A percentile compares a stretch with the other conserved stretches of the same genome.
Evolutionary conservation across 2,113 vertebrate species (phyloP).

Genomic region (Pteropus alecto): DNA sequence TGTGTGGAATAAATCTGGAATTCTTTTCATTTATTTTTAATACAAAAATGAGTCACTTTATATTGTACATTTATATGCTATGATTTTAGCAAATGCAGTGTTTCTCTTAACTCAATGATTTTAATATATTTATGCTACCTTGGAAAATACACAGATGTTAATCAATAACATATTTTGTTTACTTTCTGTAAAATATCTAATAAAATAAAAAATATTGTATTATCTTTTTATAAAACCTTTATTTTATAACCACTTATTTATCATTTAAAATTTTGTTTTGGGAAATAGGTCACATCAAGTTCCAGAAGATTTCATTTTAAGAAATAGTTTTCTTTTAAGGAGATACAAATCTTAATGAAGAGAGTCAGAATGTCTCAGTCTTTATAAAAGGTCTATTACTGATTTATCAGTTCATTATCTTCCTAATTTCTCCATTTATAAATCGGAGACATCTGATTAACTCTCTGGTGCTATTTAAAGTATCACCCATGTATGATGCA

Average conservation of each 20-base stretch:
- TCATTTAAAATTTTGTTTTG: slow-evolving; percentile 73
- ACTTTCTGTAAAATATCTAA: slow-evolving; percentile 33
- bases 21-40: neutral
- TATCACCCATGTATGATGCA: slow-evolving; percentile 71
- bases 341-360: slow-evolving; percentile 84
- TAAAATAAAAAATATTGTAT: slow-evolving; percentile 53
- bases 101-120: neutral
- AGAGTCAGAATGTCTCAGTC: slow-evolving; percentile 81
- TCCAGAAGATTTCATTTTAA: slow-evolving; percentile 74
- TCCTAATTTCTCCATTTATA: slow-evolving; percentile 84
- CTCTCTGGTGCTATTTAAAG: slow-evolving; percentile 79
- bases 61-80: neutral
- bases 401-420: slow-evolving; percentile 87
- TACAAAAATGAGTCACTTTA: neutral
- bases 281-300: slow-evolving; percentile 73
- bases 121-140: neutral
- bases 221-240: slow-evolving; percentile 59
- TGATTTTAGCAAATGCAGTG: neutral
- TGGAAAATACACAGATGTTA: neutral
- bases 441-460: slow-evolving; percentile 83
- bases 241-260: slow-evolving; percentile 70
- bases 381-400: slow-evolving; percentile 82
- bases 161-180: neutral
- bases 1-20: neutral
- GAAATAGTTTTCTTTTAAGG: slow-evolving; percentile 79